A percentile compares a stretch with the other conserved stretches of the same genome.
Evolutionary conservation across 2,888 invertebrate species (phyloP).

Genomic region (Idaea dimidiata): DNA sequence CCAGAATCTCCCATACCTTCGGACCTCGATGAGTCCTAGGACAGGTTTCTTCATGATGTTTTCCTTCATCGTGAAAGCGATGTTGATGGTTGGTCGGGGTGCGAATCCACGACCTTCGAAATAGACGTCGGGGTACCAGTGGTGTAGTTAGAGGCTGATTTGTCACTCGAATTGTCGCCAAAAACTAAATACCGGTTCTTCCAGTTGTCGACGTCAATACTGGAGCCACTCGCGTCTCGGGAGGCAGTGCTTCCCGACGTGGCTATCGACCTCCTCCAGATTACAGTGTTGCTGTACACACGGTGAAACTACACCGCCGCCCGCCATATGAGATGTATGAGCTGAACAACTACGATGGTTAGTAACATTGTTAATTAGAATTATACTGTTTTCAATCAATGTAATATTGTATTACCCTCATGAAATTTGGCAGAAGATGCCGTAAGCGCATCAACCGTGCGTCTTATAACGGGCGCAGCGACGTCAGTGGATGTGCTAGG

Average conservation of each 20-base stretch:
- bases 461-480: constrained; percentile 34
- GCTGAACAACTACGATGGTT: constrained; percentile 51
- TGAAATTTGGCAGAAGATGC: constrained; percentile 45
- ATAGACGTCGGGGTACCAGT: too few species aligned
- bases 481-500: constrained; percentile 52
- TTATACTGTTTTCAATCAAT: not conserved
- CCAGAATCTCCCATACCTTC: too few species aligned
- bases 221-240: constrained; percentile 9
- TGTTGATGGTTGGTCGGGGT: too few species aligned
- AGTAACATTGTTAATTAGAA: not conserved
- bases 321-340: constrained; percentile 52
- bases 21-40: too few species aligned
- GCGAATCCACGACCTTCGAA: too few species aligned
- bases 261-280: constrained; percentile 26
- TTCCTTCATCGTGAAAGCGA: too few species aligned
- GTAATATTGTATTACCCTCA: not conserved
- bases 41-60: too few species aligned
- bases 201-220: not conserved
- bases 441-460: constrained; percentile 52
- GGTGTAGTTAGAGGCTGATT: not conserved
- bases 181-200: not conserved
- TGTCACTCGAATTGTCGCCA: not conserved
- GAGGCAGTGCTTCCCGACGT: constrained; percentile 22
- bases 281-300: constrained; percentile 47
- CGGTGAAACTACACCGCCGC: constrained; percentile 44